phyloP scores from a whole-genome alignment of 2,797 vertebrate species.

The Tenualosa ilisha region DNA sequence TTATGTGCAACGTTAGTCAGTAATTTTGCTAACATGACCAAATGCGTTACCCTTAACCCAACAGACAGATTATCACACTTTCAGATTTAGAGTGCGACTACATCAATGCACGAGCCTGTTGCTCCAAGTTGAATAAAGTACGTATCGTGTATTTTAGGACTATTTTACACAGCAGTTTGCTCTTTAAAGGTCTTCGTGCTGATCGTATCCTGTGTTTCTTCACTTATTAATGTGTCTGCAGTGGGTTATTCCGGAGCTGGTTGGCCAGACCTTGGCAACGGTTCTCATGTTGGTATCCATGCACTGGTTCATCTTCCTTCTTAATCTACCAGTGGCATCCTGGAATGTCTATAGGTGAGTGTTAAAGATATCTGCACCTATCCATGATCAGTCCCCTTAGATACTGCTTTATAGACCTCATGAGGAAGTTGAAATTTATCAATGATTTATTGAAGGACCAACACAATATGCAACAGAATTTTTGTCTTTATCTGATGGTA shows the following conservation, averaged over 20 bases:
- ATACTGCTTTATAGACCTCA: background rate
- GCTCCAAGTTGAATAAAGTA: conserved; percentile 98
- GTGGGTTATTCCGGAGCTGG: conserved; percentile 94
- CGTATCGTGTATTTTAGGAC: conserved; percentile 26
- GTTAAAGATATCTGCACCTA: background rate
- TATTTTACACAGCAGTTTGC: background rate
- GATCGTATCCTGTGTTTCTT: background rate
- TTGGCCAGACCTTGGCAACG: conserved; percentile 86
- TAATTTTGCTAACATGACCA: background rate
- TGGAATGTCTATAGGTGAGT: conserved; percentile 94
- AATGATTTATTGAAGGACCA: background rate
- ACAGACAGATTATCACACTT: conserved; percentile 89
- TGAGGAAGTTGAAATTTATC: background rate
- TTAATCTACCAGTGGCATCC: conserved; percentile 91
- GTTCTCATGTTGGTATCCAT: conserved; percentile 91
- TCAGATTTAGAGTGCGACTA: conserved; percentile 99
- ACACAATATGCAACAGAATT: background rate
- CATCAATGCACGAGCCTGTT: conserved; percentile 95
- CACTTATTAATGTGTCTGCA: conserved; percentile 45
- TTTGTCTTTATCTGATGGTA: too few relatives aligned
- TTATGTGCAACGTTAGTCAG: too few relatives aligned
- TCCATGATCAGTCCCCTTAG: background rate
- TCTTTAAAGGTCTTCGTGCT: background rate
- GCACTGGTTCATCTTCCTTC: conserved; percentile 98
- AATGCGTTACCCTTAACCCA: conserved; percentile 70